phyloP scores from a whole-genome alignment of 2,797 vertebrate genomes.

The Lateolabrax maculatus region DNA sequence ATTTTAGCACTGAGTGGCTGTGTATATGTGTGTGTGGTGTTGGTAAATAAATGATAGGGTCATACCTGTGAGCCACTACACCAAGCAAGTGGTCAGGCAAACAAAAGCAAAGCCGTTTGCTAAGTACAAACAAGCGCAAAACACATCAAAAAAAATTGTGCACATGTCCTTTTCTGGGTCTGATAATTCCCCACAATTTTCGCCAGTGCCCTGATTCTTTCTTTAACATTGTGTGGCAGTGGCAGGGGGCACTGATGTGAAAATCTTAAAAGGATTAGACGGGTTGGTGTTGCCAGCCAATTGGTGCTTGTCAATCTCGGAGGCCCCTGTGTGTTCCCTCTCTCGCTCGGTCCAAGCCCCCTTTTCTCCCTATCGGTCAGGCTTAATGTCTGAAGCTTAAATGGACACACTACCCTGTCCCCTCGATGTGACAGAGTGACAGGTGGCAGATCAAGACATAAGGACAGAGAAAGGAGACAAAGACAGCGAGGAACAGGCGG shows the following conservation, averaged over 20 bases:
- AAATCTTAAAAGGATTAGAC: conserved; percentile 86
- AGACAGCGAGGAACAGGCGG: conserved; percentile 70
- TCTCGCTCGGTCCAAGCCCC: conserved; percentile 53
- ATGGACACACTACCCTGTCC: conserved; percentile 79
- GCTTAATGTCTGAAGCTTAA: conserved; percentile 78
- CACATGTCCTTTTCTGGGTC: conserved; percentile 61
- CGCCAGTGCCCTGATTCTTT: conserved; percentile 67
- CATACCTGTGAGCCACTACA: conserved; percentile 73
- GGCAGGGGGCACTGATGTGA: conserved; percentile 85
- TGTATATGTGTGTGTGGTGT: conserved; percentile 54
- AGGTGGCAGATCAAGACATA: conserved; percentile 79
- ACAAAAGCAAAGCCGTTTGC: conserved; percentile 63
- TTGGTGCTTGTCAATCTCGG: conserved; percentile 87
- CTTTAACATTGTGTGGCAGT: conserved; percentile 79
- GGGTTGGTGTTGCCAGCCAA: conserved; percentile 83
- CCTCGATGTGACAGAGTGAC: conserved; percentile 76
- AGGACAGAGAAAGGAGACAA: conserved; percentile 72
- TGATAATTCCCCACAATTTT: conserved; percentile 73
- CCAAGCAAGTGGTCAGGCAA: conserved; percentile 70
- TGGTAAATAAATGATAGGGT: conserved; percentile 86
- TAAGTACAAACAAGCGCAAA: conserved; percentile 70
- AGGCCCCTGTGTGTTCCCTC: conserved; percentile 72
- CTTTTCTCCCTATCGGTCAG: conserved; percentile 71
- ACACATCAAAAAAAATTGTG: conserved; percentile 64
- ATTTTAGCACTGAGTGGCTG: conserved; percentile 82